These are phyloP conservation scores for Agelaius tricolor DNA, from an alignment of 2,113 vertebrate genomes.

Conservation along the genomic window DNA sequence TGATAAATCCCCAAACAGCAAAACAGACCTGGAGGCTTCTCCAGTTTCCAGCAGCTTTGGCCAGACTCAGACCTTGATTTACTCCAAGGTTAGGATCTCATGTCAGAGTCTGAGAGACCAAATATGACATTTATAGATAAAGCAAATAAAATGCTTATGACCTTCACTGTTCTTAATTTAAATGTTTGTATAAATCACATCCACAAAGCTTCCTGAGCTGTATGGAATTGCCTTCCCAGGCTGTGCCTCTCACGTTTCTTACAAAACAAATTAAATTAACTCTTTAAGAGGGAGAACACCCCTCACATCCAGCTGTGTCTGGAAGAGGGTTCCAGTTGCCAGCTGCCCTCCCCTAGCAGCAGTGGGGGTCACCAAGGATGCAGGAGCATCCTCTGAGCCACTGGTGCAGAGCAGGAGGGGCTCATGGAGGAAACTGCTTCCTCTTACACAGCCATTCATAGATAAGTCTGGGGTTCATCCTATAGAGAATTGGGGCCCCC, in stretches of 20 bases:
- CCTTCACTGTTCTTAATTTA: neutral
- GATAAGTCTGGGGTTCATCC: neutral
- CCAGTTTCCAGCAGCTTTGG: neutral
- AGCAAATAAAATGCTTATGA: neutral
- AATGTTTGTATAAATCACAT: neutral
- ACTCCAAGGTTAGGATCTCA: neutral
- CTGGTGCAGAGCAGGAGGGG: neutral
- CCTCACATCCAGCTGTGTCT: neutral
- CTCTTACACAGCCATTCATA: neutral
- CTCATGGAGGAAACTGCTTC: neutral
- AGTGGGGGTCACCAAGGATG: neutral
- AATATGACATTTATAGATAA: neutral
- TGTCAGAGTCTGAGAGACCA: neutral
- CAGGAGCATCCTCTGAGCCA: neutral
- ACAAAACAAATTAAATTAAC: neutral
- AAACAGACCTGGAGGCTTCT: neutral
- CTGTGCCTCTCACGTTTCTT: neutral
- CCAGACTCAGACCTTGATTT: neutral
- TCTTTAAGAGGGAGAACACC: neutral
- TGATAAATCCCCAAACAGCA: neutral
- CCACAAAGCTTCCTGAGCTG: neutral
- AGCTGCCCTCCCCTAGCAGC: neutral
- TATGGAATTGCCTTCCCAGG: neutral
- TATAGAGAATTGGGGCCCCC: neutral
- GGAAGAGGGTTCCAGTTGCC: neutral